Percentiles rank a stretch among this genome's conserved stretches.
Evolutionary conservation across 2,797 vertebrate genomes (phyloP).

Genomic region (Limnodromus scolopaceus): DNA sequence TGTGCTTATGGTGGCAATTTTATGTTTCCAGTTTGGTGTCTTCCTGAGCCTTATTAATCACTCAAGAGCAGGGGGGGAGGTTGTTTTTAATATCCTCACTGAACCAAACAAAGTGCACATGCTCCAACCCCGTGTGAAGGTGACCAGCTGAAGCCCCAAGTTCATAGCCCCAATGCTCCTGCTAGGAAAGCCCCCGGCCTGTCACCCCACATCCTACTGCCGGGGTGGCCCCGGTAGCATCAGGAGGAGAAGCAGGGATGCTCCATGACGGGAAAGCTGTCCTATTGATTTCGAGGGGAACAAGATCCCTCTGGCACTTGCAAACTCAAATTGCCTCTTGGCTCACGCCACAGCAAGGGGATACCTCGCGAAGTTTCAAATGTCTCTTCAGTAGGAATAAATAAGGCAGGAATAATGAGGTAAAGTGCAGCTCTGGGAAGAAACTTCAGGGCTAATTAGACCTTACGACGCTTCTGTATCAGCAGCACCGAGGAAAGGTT

Average conservation of each 20-base stretch:
- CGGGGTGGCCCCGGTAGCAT: not conserved
- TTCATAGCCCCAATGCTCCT: accelerated
- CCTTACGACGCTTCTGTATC: not conserved
- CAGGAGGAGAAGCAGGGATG: not conserved
- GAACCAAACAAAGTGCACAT: accelerated
- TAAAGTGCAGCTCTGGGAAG: slow-evolving; percentile 9
- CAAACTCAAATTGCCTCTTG: not conserved
- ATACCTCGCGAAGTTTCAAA: not conserved
- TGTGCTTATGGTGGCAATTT: not conserved
- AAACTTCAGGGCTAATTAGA: slow-evolving; percentile 29
- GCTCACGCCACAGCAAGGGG: not conserved
- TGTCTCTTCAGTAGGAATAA: not conserved
- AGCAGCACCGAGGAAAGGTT: not conserved
- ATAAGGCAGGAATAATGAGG: slow-evolving; percentile 19
- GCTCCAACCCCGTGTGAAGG: not conserved
- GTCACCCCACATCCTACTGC: not conserved
- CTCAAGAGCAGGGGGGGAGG: not conserved
- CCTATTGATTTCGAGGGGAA: not conserved
- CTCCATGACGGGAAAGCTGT: not conserved
- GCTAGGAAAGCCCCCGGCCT: not conserved
- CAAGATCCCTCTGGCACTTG: not conserved
- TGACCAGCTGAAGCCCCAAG: not conserved
- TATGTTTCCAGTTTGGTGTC: not conserved
- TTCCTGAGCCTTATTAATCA: not conserved
- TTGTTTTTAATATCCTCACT: not conserved